These are phyloP conservation scores for Macropus fuliginosus DNA, from an alignment of 2,797 vertebrate genomes.

Conservation along the genomic window DNA sequence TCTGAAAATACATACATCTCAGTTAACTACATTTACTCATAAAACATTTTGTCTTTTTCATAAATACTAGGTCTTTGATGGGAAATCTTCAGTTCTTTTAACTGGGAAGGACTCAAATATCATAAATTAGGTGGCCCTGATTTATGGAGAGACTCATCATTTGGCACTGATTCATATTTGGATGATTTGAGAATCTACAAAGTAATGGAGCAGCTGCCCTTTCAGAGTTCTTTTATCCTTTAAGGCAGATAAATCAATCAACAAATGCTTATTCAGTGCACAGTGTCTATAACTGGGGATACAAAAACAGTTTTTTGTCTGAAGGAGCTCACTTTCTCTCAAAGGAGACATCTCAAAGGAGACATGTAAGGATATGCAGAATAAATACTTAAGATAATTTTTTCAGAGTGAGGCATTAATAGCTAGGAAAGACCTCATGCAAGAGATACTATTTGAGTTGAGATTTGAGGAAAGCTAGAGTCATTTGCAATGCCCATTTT, in stretches of 20 bases:
- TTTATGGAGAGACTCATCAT: not conserved
- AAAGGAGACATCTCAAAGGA: not conserved
- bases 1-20: not conserved
- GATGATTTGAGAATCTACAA: not conserved
- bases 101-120: not conserved
- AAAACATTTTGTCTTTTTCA: not conserved
- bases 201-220: not conserved
- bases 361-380: not conserved
- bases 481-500: not conserved
- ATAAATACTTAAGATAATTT: not conserved
- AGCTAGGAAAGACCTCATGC: not conserved
- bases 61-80: not conserved
- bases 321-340: not conserved
- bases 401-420: not conserved
- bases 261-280: not conserved
- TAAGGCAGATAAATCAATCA: not conserved
- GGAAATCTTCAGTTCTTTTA: not conserved
- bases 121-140: not conserved
- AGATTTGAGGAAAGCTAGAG: not conserved
- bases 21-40: not conserved
- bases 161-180: not conserved
- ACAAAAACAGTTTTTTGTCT: not conserved
- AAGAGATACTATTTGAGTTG: not conserved
- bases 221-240: not conserved
- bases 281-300: not conserved